Evolutionary conservation across 2,113 vertebrate species (phyloP).

Genomic region (Channa argus): DNA sequence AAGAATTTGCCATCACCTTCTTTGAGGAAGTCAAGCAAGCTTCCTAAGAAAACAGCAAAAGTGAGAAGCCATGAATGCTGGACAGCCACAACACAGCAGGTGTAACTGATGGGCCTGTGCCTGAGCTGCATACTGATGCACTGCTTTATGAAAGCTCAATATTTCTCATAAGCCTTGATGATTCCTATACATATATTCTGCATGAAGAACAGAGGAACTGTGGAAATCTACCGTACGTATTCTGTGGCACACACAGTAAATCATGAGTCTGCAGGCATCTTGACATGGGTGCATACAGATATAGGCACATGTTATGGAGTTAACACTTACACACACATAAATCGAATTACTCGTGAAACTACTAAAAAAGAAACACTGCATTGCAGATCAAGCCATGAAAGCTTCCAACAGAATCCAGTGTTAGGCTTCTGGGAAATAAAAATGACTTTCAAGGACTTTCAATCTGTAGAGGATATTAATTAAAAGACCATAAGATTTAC

Average conservation of each 20-base stretch:
- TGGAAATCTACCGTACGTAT: slow-evolving; percentile 1
- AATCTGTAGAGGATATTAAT: slow-evolving; percentile 57
- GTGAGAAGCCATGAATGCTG: slow-evolving; percentile 11
- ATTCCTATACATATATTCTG: not conserved
- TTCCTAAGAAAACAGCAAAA: slow-evolving; percentile 83
- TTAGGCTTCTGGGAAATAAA: slow-evolving; percentile 47
- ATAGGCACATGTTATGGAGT: slow-evolving; percentile 18
- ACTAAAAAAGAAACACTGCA: not conserved
- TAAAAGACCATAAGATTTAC: slow-evolving; percentile 63
- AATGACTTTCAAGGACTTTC: slow-evolving; percentile 54
- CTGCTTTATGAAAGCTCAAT: not conserved
- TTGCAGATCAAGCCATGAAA: slow-evolving; percentile 54
- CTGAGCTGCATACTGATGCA: slow-evolving; percentile 23
- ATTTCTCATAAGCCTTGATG: no score
- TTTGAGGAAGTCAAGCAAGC: slow-evolving; percentile 94
- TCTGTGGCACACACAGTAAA: slow-evolving; percentile 11
- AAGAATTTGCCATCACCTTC: slow-evolving; percentile 96
- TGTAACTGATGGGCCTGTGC: not conserved
- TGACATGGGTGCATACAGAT: slow-evolving; percentile 10
- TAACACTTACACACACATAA: slow-evolving; percentile 40
- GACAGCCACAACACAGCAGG: not conserved
- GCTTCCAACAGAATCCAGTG: slow-evolving; percentile 40
- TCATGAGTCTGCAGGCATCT: slow-evolving; percentile 23
- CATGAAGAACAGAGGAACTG: not conserved
- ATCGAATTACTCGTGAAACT: slow-evolving; percentile 43